These are phyloP conservation scores for Amphiprion clarkii DNA, from an alignment of 2,797 vertebrate species.

Conservation along the genomic window DNA sequence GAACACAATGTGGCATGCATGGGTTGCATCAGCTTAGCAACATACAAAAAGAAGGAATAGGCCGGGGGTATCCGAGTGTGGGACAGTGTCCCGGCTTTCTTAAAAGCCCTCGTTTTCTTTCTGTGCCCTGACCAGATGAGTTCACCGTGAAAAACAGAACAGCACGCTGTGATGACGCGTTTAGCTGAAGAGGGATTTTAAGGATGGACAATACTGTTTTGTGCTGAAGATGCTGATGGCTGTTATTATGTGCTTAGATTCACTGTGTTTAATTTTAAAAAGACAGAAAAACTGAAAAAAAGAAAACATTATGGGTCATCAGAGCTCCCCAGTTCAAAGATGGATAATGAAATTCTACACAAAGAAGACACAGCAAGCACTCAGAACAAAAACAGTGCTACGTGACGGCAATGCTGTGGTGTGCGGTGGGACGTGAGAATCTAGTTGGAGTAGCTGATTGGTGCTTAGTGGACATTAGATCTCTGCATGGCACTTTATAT, in stretches of 20 bases:
- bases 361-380: not conserved
- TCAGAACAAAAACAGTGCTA: not conserved
- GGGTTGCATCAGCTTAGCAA: slow-evolving; percentile 32
- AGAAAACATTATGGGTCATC: not conserved
- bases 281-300: not conserved
- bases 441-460: not conserved
- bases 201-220: slow-evolving; percentile 6
- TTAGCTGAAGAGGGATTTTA: not conserved
- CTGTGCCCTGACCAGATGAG: slow-evolving; percentile 22
- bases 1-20: slow-evolving; percentile 64
- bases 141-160: slow-evolving; percentile 24
- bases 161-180: not conserved
- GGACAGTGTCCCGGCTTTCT: slow-evolving; percentile 51
- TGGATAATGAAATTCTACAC: not conserved
- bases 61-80: slow-evolving; percentile 41
- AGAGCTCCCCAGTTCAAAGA: not conserved
- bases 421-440: too few relatives aligned
- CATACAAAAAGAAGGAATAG: slow-evolving; percentile 54
- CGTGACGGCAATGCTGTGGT: too few relatives aligned
- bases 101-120: slow-evolving; percentile 49
- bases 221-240: not conserved
- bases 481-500: not conserved
- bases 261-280: not conserved
- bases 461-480: not conserved
- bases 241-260: not conserved